Conservation (phyloP, 2,797 vertebrate genomes). For the Micromesistius poutassou region DNA sequence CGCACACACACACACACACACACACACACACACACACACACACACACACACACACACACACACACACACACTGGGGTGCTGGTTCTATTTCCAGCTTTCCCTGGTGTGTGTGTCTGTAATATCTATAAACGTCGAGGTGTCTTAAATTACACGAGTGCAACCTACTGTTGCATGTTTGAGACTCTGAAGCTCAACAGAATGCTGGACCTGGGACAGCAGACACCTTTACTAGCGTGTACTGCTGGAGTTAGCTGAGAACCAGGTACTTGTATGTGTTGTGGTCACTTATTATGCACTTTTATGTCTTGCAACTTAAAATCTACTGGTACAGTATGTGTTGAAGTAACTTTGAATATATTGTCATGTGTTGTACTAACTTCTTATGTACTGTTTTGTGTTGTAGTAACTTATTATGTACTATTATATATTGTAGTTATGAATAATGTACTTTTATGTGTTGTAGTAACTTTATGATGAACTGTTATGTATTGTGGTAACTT, state of each 20-base stretch:
- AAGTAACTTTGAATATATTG: neutral
- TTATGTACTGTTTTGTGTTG: neutral
- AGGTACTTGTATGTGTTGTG: constrained; percentile 45
- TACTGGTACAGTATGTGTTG: neutral
- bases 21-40: constrained; percentile 11
- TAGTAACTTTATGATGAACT: no score
- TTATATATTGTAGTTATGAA: no score
- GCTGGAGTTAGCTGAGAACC: neutral
- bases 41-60: constrained; percentile 10
- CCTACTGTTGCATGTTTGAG: constrained; percentile 33
- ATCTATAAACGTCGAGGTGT: constrained; percentile 29
- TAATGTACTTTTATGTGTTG: no score
- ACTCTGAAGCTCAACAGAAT: constrained; percentile 7
- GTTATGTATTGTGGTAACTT: no score
- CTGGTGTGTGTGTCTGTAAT: constrained; percentile 3
- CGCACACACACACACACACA: constrained; percentile 25
- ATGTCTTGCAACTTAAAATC: neutral
- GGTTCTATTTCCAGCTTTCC: constrained; percentile 66
- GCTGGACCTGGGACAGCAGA: neutral
- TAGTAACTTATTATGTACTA: no score
- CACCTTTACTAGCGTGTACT: constrained; percentile 17
- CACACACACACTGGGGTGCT: constrained; percentile 21
- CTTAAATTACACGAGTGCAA: constrained; percentile 56
- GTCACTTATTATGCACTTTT: neutral
- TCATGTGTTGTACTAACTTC: neutral